A percentile compares a stretch with the other conserved stretches of the same genome.
These are phyloP conservation scores for Erythrolamprus reginae DNA, from an alignment of 2,113 vertebrate species.

Conservation along the genomic window DNA sequence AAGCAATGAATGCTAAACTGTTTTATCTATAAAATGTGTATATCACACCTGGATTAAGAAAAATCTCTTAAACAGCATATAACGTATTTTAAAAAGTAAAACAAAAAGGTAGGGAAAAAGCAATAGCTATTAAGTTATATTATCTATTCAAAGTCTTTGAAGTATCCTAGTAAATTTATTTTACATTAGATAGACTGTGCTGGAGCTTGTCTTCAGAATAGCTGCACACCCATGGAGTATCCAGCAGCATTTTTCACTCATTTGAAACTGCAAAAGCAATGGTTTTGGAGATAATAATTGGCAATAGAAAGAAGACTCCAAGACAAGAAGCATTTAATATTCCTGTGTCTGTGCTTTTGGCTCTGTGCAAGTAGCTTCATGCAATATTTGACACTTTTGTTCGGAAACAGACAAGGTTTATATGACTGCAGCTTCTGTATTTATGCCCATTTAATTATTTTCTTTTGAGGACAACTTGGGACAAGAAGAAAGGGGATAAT, in stretches of 20 bases:
- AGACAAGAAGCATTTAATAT: slow-evolving; percentile 48
- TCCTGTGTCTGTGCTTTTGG: slow-evolving; percentile 46
- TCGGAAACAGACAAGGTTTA: slow-evolving; percentile 55
- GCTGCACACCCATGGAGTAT: background rate
- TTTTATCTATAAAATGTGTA: slow-evolving; percentile 52
- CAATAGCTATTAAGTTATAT: slow-evolving; percentile 51
- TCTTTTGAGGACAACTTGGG: slow-evolving; percentile 41
- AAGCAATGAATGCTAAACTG: slow-evolving; percentile 38
- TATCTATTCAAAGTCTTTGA: slow-evolving; percentile 52
- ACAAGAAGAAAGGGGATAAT: background rate
- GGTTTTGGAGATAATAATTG: slow-evolving; percentile 41
- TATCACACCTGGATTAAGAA: slow-evolving; percentile 44
- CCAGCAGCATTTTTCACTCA: background rate
- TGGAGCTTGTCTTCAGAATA: slow-evolving; percentile 35
- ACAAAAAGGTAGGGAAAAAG: slow-evolving; percentile 35
- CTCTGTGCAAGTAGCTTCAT: slow-evolving; percentile 40
- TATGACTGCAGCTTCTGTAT: slow-evolving; percentile 53
- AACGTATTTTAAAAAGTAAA: background rate
- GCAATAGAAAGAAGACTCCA: slow-evolving; percentile 45
- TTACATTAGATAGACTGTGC: slow-evolving; percentile 22
- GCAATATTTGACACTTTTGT: slow-evolving; percentile 55
- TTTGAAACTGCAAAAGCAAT: slow-evolving; percentile 25
- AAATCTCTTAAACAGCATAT: background rate
- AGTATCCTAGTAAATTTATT: slow-evolving; percentile 45
- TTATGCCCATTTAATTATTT: slow-evolving; percentile 49